phyloP scores from a whole-genome alignment of 1,140 invertebrate species.

The Drosophila oshimai region DNA sequence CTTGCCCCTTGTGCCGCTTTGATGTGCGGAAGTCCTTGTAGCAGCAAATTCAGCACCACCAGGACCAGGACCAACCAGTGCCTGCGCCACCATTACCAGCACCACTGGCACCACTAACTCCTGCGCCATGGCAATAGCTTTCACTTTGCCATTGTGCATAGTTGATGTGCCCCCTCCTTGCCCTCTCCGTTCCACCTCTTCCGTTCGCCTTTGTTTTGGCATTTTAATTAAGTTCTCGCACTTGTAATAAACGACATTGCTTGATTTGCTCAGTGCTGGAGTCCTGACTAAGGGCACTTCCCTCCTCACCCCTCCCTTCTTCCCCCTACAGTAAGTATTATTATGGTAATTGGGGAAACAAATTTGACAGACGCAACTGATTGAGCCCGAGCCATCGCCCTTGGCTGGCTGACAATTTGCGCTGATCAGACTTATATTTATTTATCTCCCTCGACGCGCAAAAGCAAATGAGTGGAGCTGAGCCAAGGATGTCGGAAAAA shows the following conservation, averaged over 20 bases:
- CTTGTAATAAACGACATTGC: conserved; percentile 77
- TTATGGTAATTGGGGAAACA: conserved; percentile 73
- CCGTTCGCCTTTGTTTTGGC: conserved; percentile 63
- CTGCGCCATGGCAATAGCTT: conserved; percentile 53
- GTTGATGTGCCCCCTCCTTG: conserved; percentile 38
- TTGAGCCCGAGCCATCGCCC: conserved; percentile 39
- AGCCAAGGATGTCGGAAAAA: neutral
- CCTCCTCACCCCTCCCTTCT: neutral
- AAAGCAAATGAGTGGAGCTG: neutral
- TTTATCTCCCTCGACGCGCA: conserved; percentile 11
- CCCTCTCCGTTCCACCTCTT: neutral
- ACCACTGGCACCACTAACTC: conserved; percentile 13
- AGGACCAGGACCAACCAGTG: conserved; percentile 6
- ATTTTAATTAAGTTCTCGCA: conserved; percentile 80
- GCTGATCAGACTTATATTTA: conserved; percentile 44
- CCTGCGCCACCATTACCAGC: conserved; percentile 18
- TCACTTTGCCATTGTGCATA: conserved; percentile 72
- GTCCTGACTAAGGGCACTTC: neutral
- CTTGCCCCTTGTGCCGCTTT: conserved; percentile 20
- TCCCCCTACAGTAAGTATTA: conserved; percentile 38
- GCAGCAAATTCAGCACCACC: conserved; percentile 9
- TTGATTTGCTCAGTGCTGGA: conserved; percentile 62
- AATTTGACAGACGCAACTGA: conserved; percentile 65
- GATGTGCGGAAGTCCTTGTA: conserved; percentile 58
- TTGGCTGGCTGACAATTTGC: conserved; percentile 39